Base-by-base conservation (phyloP, 2,888 invertebrate genomes). In the Lymantria monacha region DNA sequence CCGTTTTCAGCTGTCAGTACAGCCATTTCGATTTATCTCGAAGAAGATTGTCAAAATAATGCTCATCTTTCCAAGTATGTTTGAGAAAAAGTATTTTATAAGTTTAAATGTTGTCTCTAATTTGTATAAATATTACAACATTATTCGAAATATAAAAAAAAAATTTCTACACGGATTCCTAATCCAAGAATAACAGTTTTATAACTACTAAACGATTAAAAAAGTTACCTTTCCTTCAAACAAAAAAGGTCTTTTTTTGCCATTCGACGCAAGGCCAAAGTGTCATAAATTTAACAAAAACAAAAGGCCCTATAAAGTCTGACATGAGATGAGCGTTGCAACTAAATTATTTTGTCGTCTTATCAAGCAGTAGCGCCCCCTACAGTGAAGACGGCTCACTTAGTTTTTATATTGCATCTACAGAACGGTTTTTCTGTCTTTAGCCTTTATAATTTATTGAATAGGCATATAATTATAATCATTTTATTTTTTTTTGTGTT, bases 321-420 rank as follows among this genome's bases (percentile, higher is more conserved):
- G 53, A 48, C 48, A 43, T 60, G 40, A 46, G 49, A 58, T 49
- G 61, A 60, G 55, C 66, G 55, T 22, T 62, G 51, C 53, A 62
- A 61, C 68, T 61, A 61, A 67, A 67, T 67, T 67, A 66, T 65
- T 63, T 59, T 51, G 62, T 61, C 58, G 54, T 48, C 51, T 62
- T 68, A 60, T 64, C 64, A 13, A 55, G 57, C 74, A 66, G 77
- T 76, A 73, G 78, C 69, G 66, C 67, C 74, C 79, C 80, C 79
- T 66, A 69, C 51, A 43, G 72, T 1, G 78, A 63, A 22, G 40
- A 44, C 51, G 55, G 51, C 53, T 53, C 53, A 53, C 49, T 55
- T 55, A 40, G 42, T 53, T 53, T 53, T 53, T 53, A 38, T 49
- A 45, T 54, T 22, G 5, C 22, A 5, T 22, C 22, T 22, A 66